Percentiles rank a stretch among this genome's conserved stretches.
phyloP scores from a whole-genome alignment of 2,888 invertebrate species.

The Odontothrips loti region DNA sequence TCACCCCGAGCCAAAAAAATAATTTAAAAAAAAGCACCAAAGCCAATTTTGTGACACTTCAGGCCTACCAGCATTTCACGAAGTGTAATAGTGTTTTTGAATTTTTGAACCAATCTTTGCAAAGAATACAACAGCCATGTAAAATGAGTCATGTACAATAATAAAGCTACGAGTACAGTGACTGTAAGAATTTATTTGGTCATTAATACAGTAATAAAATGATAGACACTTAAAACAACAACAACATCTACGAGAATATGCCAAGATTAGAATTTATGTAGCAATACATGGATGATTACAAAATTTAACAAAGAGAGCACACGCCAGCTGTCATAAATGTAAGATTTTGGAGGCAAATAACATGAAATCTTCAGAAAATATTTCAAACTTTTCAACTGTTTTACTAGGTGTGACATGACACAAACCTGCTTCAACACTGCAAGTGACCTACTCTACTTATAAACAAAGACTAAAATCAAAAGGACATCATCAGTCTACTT shows the following conservation, averaged over 20 bases:
- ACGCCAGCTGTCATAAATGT: neutral
- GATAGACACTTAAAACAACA: constrained; percentile 26
- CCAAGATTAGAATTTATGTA: constrained; percentile 18
- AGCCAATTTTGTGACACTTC: no score
- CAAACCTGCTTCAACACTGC: neutral
- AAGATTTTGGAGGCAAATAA: neutral
- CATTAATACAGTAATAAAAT: constrained; percentile 27
- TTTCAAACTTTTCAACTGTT: neutral
- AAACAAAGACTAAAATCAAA: neutral
- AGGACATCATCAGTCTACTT: constrained; percentile 12
- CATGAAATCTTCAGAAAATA: neutral
- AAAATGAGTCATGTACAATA: neutral
- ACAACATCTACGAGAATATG: constrained; percentile 23
- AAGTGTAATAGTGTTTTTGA: no score
- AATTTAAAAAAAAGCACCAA: no score
- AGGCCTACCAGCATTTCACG: no score
- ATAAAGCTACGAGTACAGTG: neutral
- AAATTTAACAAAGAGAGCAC: constrained; percentile 25
- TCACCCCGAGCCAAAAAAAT: no score
- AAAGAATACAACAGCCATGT: neutral
- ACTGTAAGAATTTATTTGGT: constrained; percentile 27
- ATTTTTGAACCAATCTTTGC: neutral
- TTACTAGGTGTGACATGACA: constrained; percentile 6
- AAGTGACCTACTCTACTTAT: neutral
- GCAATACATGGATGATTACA: constrained; percentile 12